Conservation (phyloP, 2,888 invertebrate genomes). For the Archips xylosteana region DNA sequence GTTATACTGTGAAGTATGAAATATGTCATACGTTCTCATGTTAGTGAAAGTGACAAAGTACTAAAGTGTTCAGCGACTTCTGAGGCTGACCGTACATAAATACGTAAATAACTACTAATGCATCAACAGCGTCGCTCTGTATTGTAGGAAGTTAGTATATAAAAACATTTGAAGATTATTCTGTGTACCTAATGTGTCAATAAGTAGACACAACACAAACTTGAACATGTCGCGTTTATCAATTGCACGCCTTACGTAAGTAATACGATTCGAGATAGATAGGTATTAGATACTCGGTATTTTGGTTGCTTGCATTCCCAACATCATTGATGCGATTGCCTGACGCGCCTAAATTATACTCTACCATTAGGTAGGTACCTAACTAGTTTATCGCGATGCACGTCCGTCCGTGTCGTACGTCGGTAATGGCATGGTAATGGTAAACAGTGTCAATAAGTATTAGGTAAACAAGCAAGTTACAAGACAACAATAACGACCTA, state of each 20-base stretch:
- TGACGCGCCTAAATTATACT: background rate
- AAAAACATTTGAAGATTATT: constrained; percentile 23
- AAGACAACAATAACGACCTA: background rate
- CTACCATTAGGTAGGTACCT: background rate
- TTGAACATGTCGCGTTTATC: constrained; percentile 30
- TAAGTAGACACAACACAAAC: constrained; percentile 26
- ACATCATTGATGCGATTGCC: constrained; percentile 1
- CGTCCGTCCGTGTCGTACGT: background rate
- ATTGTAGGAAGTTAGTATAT: background rate
- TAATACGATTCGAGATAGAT: constrained; percentile 32
- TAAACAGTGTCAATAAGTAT: background rate
- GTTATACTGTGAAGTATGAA: too few species aligned
- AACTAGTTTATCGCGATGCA: background rate
- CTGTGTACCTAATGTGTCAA: constrained; percentile 5
- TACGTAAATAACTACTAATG: too few species aligned
- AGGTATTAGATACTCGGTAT: background rate
- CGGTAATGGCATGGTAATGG: background rate
- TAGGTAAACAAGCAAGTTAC: background rate
- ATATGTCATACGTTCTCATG: too few species aligned
- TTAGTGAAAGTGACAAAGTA: too few species aligned
- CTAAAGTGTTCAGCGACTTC: too few species aligned
- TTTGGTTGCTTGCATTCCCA: constrained; percentile 32
- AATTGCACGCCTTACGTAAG: constrained; percentile 40
- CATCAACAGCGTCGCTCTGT: too few species aligned
- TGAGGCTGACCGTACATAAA: too few species aligned